These are phyloP conservation scores for Falco cherrug DNA, from an alignment of 2,797 vertebrate genomes.

Conservation along the genomic window DNA sequence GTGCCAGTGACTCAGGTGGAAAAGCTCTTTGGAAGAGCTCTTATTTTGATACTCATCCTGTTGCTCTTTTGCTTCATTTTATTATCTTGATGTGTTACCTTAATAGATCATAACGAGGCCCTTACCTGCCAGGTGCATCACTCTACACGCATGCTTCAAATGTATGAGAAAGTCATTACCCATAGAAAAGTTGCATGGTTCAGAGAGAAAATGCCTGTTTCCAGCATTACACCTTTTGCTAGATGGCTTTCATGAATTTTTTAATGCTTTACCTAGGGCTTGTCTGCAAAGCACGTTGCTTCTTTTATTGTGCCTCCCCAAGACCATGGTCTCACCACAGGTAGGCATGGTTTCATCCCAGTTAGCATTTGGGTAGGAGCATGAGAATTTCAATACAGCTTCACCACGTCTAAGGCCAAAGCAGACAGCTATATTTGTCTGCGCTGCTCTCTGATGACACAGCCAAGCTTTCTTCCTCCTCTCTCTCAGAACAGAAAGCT, in stretches of 20 bases:
- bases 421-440: neutral
- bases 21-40: neutral
- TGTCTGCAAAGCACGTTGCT: neutral
- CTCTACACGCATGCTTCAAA: neutral
- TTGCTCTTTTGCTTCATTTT: neutral
- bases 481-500: neutral
- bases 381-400: neutral
- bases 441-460: neutral
- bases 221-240: neutral
- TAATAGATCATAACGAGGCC: neutral
- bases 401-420: neutral
- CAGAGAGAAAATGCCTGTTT: neutral
- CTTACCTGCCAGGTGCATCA: neutral
- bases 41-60: neutral
- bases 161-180: neutral
- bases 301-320: neutral
- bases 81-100: neutral
- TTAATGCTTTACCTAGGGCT: neutral
- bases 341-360: neutral
- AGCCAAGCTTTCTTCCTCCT: neutral
- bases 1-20: neutral
- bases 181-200: neutral
- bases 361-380: neutral
- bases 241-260: neutral
- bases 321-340: neutral